These are phyloP conservation scores for Apotomis betuletana DNA, from an alignment of 2,888 invertebrate species.

Conservation along the genomic window DNA sequence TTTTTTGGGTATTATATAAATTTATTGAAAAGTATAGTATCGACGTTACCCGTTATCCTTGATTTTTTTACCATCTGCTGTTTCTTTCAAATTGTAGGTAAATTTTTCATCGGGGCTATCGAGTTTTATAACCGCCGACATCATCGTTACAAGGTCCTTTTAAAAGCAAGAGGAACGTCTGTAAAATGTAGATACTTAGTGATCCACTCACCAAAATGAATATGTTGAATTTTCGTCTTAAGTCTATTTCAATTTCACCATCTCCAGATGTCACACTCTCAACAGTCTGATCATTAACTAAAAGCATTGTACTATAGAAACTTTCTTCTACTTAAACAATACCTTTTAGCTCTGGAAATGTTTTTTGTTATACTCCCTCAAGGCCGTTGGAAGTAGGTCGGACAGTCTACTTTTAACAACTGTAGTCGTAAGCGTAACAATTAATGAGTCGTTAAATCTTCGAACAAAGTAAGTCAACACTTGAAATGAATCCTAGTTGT, in stretches of 20 bases:
- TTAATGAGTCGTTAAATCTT: slow-evolving; percentile 7
- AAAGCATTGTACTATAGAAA: not conserved
- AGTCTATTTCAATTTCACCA: not conserved
- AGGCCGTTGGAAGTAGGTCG: slow-evolving; percentile 4
- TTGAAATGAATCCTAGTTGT: not conserved
- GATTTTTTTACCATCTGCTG: too few relatives aligned
- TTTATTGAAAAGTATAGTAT: too few relatives aligned
- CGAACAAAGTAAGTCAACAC: slow-evolving; percentile 3
- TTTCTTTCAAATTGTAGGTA: too few relatives aligned
- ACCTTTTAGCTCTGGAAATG: slow-evolving; percentile 20
- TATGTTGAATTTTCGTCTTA: not conserved
- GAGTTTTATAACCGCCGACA: too few relatives aligned
- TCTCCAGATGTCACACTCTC: not conserved
- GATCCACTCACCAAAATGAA: not conserved
- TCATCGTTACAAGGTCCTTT: not conserved
- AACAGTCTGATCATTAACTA: not conserved
- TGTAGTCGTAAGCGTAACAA: slow-evolving; percentile 7
- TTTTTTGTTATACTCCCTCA: slow-evolving; percentile 14
- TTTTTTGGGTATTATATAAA: too few relatives aligned
- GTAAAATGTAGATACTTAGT: not conserved
- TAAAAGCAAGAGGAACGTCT: not conserved
- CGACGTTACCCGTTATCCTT: too few relatives aligned
- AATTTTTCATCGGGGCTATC: too few relatives aligned
- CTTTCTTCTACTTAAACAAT: slow-evolving; percentile 11
- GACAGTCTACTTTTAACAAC: slow-evolving; percentile 13